These are phyloP conservation scores for Agrotis puta DNA, from an alignment of 2,888 invertebrate genomes.

Conservation along the genomic window DNA sequence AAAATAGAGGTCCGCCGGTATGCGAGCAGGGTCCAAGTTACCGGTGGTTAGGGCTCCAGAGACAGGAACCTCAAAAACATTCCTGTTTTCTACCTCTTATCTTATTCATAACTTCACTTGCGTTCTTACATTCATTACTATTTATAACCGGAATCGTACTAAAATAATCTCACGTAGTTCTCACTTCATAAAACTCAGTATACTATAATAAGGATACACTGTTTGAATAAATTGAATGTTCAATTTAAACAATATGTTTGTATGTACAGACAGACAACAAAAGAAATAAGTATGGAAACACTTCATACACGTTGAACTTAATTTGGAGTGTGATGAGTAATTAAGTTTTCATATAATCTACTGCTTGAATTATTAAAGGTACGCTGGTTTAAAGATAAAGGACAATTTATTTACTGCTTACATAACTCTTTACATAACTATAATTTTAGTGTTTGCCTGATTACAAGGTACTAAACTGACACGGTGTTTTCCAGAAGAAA, in stretches of 20 bases:
- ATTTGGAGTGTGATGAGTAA: not conserved
- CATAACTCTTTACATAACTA: not conserved
- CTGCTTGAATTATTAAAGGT: not conserved
- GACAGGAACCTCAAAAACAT: too few species aligned
- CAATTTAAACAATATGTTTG: conserved; percentile 24
- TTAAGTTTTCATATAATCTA: not conserved
- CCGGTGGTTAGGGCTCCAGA: too few species aligned
- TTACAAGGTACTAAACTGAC: too few species aligned
- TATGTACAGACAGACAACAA: not conserved
- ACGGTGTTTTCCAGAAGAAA: too few species aligned
- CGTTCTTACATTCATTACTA: conserved; percentile 17
- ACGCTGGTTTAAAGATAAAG: not conserved
- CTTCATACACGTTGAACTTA: not conserved
- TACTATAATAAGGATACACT: conserved; percentile 53
- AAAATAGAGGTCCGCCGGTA: too few species aligned
- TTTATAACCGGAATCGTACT: conserved; percentile 38
- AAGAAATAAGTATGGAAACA: not conserved
- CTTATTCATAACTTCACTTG: conserved; percentile 32
- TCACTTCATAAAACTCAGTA: conserved; percentile 41
- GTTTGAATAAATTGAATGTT: conserved; percentile 39
- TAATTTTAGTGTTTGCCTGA: not conserved
- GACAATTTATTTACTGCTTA: not conserved
- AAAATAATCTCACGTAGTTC: conserved; percentile 51
- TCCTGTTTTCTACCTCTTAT: not conserved
- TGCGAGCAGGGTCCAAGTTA: too few species aligned